These are phyloP conservation scores for Formica aserva DNA, from an alignment of 2,888 invertebrate genomes.

Conservation along the genomic window DNA sequence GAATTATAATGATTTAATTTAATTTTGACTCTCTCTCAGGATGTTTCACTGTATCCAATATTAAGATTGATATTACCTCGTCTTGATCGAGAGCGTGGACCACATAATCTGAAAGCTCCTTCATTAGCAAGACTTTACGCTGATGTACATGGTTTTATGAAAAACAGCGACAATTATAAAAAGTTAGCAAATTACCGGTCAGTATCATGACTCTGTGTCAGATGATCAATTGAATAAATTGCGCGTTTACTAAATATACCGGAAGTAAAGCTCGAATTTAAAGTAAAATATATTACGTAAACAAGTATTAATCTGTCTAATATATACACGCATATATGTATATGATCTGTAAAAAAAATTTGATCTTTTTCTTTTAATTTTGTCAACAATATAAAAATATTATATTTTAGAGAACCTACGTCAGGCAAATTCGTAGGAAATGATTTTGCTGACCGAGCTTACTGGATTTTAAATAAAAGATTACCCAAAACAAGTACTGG, in stretches of 20 bases:
- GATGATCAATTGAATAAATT: background rate
- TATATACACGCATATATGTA: background rate
- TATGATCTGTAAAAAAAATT: background rate
- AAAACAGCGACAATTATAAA: slow-evolving; percentile 87
- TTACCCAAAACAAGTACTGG: slow-evolving; percentile 84
- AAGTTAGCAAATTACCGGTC: slow-evolving; percentile 10
- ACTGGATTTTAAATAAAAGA: slow-evolving; percentile 89
- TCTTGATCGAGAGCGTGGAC: slow-evolving; percentile 92
- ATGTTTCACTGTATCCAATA: slow-evolving; percentile 90
- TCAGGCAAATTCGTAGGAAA: slow-evolving; percentile 86
- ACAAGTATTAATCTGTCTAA: background rate
- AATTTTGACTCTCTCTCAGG: slow-evolving; percentile 82
- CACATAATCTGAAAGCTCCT: slow-evolving; percentile 94
- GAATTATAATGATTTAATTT: background rate
- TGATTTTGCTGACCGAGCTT: slow-evolving; percentile 94
- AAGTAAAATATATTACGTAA: background rate
- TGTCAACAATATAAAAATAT: background rate
- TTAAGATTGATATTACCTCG: slow-evolving; percentile 93
- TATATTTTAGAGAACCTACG: slow-evolving; percentile 86
- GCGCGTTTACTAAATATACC: background rate
- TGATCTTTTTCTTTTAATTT: background rate
- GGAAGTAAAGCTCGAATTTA: background rate
- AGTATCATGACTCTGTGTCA: background rate
- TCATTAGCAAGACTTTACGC: slow-evolving; percentile 91
- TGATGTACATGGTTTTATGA: slow-evolving; percentile 91